Evolutionary conservation across 1,140 invertebrate genomes (phyloP).

Genomic region (Drosophila bocki): DNA sequence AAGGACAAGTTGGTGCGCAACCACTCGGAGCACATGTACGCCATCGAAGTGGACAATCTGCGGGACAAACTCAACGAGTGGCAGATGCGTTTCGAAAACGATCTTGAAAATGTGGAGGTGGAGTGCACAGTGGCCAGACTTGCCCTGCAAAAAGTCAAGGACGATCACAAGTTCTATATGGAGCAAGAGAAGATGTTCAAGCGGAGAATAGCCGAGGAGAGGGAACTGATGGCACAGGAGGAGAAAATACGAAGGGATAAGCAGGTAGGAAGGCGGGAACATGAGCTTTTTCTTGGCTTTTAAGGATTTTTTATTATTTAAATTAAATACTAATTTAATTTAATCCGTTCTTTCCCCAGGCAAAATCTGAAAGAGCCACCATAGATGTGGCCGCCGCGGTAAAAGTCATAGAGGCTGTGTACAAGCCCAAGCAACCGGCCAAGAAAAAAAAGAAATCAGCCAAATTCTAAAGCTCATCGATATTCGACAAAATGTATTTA

Average conservation of each 20-base stretch:
- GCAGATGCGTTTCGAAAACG: slow-evolving; percentile 27
- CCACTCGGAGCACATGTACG: slow-evolving; percentile 10
- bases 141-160: slow-evolving; percentile 35
- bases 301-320: too few species aligned
- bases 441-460: slow-evolving; percentile 19
- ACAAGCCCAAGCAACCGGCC: background rate
- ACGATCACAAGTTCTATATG: slow-evolving; percentile 42
- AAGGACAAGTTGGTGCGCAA: background rate
- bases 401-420: background rate
- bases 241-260: slow-evolving; percentile 1
- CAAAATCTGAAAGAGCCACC: background rate
- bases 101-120: slow-evolving; percentile 47
- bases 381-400: background rate
- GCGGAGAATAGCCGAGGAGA: slow-evolving; percentile 31
- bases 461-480: slow-evolving; percentile 31
- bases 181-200: slow-evolving; percentile 46
- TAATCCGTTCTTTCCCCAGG: background rate
- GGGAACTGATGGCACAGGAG: slow-evolving; percentile 17
- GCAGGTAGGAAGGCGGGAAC: background rate
- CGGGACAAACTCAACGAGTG: slow-evolving; percentile 9
- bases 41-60: slow-evolving; percentile 18
- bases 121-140: slow-evolving; percentile 6
- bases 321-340: too few species aligned
- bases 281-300: too few species aligned
- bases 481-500: slow-evolving; percentile 39